Conservation (phyloP, 2,113 vertebrate genomes). For the Mus spicilegus region DNA sequence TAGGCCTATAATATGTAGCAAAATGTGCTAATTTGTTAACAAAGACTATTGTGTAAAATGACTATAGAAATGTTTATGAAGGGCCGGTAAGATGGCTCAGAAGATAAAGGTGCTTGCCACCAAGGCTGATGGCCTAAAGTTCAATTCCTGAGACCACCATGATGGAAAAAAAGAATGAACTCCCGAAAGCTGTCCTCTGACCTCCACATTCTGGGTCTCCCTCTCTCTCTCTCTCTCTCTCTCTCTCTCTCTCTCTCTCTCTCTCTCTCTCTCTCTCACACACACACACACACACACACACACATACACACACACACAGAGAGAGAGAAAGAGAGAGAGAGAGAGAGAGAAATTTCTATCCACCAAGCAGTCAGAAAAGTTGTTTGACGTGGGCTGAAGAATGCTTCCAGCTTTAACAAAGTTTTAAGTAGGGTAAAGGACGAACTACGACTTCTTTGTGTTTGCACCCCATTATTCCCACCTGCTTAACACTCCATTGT, state of each 20-base stretch:
- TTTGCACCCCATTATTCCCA: conserved; percentile 58
- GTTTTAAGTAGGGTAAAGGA: conserved; percentile 51
- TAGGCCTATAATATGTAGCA: not conserved
- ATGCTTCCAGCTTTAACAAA: conserved; percentile 44
- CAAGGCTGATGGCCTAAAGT: not conserved
- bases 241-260: not conserved
- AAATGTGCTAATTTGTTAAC: conserved; percentile 16
- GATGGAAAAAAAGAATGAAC: not conserved
- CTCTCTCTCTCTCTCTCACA: not conserved
- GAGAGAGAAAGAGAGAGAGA: not conserved
- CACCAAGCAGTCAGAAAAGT: conserved; percentile 45
- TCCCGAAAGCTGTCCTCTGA: not conserved
- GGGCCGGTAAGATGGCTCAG: not conserved
- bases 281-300: no score
- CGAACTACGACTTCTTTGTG: conserved; percentile 56
- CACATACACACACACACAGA: not conserved
- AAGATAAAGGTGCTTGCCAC: not conserved
- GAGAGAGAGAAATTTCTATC: conserved; percentile 8
- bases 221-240: not conserved
- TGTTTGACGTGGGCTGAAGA: not conserved
- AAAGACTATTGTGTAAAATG: not conserved
- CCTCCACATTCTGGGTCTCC: not conserved
- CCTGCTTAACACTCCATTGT: conserved; percentile 62
- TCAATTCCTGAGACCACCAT: not conserved
- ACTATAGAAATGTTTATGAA: not conserved